Base-by-base conservation (phyloP, 2,797 vertebrate species). In the Uromys caudimaculatus region DNA sequence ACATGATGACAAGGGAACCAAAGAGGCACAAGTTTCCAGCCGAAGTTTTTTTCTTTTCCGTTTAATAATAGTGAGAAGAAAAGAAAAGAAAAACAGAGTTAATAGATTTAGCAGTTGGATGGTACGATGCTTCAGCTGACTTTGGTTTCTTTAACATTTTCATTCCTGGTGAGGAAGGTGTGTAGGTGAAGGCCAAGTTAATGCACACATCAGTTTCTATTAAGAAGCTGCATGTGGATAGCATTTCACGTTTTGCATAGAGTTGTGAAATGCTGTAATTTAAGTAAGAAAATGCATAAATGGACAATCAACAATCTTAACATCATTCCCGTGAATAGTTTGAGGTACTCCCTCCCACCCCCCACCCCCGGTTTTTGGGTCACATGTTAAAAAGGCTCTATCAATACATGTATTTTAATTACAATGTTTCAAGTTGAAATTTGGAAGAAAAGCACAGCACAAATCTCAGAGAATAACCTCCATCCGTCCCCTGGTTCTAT, bases 1-100 rank as follows among this genome's bases (percentile, higher is more conserved):
- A 98, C 98, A 98, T 98, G 98, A 99, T 98, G 98, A 99, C 98
- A 98, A 98, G 98, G 98, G 98, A 98, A 98, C 98, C 93, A 91
- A 98, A 98, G 98, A 98, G 98, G 97, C 98, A 98, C 97, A 92
- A 97, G 98, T 98, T 99, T 98, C 98, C 98, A 98, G 98, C 97
- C 98, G 98, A 97, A 98, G 98, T 99, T 98, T 97, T 97, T 71
- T 76, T 97, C 98, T 98, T 98, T 98, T 98, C 98, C 98, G 98
- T 98, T 98, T 98, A 99, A 99, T 98, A 98, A 98, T 97, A 98
- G 98, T 97, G 98, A 98, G 98, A 98, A 98, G 98, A 98, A 12
- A 78, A 62, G 98, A 98, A 98, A 98, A 98, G 95, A 97, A 98
- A 98, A 98, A 98, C 98, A 98, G 97, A 98, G 98, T 98, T 98